Evolutionary conservation across 2,797 vertebrate species (phyloP), one percentile per base, ranked within the genome.

Genomic region (Sebastes melanostomus): DNA sequence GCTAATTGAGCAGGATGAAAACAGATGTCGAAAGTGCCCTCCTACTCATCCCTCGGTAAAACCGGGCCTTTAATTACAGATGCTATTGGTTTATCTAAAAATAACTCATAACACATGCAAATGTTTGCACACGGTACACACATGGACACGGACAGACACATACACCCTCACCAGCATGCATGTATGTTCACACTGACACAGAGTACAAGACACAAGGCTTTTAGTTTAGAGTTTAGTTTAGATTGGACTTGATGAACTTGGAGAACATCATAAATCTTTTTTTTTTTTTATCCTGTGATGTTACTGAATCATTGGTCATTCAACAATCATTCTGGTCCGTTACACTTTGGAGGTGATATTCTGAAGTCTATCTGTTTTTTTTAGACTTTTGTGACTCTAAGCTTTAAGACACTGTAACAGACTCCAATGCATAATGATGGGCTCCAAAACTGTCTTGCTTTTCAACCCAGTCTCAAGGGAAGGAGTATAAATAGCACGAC

Each of bases 1-100:
- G 92, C 93, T 97, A 97, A 96, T 97, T 96, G 90, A 92, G 88
- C 80, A 89, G 90, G 93, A 96, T 92, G 93, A 96, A 97, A 97
- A 96, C 96, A 97, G 95, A 95, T 96, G 95, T 96, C 95, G 94
- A 94, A 84, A 91, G 91, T 93, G 95, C 94, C 90, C 90, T 90
- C 81, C 72, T 79, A 85, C 76, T 88, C 77, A 82, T 86, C 78
- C 84, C 82, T 74, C 20, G 30, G 77, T 88, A 86, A 82, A 90
- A 88, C 76, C 80, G 86, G 67, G 54, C 84, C 87, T 95, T 94
- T 95, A 96, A 96, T 97, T 96, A 93, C 89, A 89, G 81, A 92
- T 94, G 91, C 91, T 94, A 91, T 91, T 93, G 94, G 83, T 92
- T 95, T 89, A 87, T 91, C 93, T 96, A 96, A 97, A 97, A 96